Percentiles rank a stretch among this genome's conserved stretches.
Evolutionary conservation across 2,888 invertebrate species (phyloP).

Genomic region (Dascillus cervinus): DNA sequence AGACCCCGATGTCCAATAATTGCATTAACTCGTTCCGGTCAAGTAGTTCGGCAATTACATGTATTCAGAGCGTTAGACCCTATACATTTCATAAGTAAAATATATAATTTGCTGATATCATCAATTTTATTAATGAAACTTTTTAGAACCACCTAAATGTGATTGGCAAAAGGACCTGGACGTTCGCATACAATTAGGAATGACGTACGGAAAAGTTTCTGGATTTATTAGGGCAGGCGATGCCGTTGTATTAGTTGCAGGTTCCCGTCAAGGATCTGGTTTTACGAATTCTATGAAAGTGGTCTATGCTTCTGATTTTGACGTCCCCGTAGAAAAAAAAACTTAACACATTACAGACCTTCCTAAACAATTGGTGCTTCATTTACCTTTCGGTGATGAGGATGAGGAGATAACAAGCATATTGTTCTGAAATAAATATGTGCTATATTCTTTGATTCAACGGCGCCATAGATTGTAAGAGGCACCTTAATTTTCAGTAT

Average conservation of each 20-base stretch:
- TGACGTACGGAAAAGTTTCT: constrained; percentile 52
- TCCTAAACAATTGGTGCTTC: no score
- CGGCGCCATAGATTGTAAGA: no score
- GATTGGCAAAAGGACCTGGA: constrained; percentile 52
- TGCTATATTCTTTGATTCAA: no score
- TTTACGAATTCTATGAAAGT: constrained; percentile 64
- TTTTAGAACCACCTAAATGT: constrained; percentile 4
- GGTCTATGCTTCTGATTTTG: constrained; percentile 41
- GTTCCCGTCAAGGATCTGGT: constrained; percentile 54
- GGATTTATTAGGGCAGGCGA: constrained; percentile 63
- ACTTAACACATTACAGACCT: no score
- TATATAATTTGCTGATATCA: constrained; percentile 2
- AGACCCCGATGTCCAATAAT: constrained; percentile 68
- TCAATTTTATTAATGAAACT: constrained; percentile 17
- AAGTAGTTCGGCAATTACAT: constrained; percentile 61
- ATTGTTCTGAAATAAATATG: no score
- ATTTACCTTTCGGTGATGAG: no score
- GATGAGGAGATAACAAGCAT: no score
- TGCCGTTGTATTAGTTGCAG: constrained; percentile 62
- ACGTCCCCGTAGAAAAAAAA: no score
- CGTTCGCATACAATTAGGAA: constrained; percentile 49
- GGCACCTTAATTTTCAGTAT: no score
- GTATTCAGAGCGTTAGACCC: constrained; percentile 49
- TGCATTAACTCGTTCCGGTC: constrained; percentile 61
- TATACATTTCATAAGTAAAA: constrained; percentile 51